Evolutionary conservation across 2,797 vertebrate species (phyloP), one percentile per base, ranked within the genome.

Genomic region (Chiroxiphia lanceolata): DNA sequence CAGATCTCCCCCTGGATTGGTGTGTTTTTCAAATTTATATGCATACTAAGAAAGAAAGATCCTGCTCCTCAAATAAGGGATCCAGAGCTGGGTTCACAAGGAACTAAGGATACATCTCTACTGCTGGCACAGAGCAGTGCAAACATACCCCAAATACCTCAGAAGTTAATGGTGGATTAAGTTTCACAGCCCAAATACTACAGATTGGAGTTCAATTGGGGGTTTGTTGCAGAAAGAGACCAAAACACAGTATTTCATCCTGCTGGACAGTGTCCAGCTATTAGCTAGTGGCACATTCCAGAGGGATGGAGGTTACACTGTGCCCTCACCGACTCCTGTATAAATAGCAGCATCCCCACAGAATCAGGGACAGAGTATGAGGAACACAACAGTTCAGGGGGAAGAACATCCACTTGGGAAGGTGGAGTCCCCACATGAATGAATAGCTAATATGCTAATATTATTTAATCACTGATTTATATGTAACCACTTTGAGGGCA

Each of bases 401-500:
- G 61, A 17, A 81, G 38, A 85, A 14, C 15, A 31, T 51, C 33
- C 59, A 10, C 40, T 56, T 63, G 56, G 67, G 59, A 47, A 82
- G 33, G 18, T 70, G 29, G 63, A 93, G 36, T 80, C 26, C 36
- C 33, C 51, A 36, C 31, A 38, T 15, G 44, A 84, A 22, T 33
- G 18, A 53, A 54, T 27, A 45, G 36, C n/a, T 87, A 70, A 82
- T 72, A 65, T 67, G 77, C 31, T 87, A 82, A 69, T 70, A 79
- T 76, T 89, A 71, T 88, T 91, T 95, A 93, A 69, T 59, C 69
- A 76, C 25, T 74, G 57, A 29, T 94, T 86, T 94, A 48, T 87
- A 88, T 93, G 85, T 93, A 95, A 90, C 14, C 34, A 40, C 20
- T 96, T 81, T 23, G 45, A 88, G 69, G 45, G 15, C 69, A 38